Evolutionary conservation across 1,140 invertebrate genomes (phyloP).

Genomic region (Musca domestica): DNA sequence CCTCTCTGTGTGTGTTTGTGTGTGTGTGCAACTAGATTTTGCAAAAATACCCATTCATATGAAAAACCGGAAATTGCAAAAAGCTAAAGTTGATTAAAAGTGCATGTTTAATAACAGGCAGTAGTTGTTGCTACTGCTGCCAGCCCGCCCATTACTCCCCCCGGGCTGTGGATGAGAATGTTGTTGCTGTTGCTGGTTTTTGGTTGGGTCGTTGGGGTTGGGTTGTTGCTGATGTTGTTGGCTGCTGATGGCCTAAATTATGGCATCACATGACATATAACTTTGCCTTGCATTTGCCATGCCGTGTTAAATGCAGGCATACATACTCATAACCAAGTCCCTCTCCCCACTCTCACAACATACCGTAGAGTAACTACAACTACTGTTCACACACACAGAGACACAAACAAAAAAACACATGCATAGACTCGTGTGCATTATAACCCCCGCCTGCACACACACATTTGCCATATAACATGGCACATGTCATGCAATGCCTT

Average conservation of each 20-base stretch:
- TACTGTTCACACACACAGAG: neutral
- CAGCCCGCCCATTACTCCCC: no score
- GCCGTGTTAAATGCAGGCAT: neutral
- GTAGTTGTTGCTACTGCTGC: neutral
- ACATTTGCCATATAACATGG: constrained; percentile 13
- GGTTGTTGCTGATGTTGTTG: no score
- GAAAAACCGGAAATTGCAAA: constrained; percentile 20
- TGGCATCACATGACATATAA: constrained; percentile 21
- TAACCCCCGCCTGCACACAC: constrained; percentile 3
- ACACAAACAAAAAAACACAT: neutral
- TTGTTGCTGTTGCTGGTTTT: neutral
- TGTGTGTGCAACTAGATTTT: neutral
- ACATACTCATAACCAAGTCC: neutral
- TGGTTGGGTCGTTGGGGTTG: no score
- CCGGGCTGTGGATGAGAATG: constrained; percentile 10
- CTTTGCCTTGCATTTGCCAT: constrained; percentile 14
- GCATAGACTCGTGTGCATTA: constrained; percentile 7
- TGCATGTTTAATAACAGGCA: constrained; percentile 10
- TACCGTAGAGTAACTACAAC: neutral
- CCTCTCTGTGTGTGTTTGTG: no score
- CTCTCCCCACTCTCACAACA: neutral
- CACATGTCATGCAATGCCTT: constrained; percentile 22
- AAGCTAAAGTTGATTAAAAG: constrained; percentile 18
- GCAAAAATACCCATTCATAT: neutral
- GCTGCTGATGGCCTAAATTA: constrained; percentile 19